phyloP scores from a whole-genome alignment of 2,888 invertebrate genomes.

The Cremastinae sp. region DNA sequence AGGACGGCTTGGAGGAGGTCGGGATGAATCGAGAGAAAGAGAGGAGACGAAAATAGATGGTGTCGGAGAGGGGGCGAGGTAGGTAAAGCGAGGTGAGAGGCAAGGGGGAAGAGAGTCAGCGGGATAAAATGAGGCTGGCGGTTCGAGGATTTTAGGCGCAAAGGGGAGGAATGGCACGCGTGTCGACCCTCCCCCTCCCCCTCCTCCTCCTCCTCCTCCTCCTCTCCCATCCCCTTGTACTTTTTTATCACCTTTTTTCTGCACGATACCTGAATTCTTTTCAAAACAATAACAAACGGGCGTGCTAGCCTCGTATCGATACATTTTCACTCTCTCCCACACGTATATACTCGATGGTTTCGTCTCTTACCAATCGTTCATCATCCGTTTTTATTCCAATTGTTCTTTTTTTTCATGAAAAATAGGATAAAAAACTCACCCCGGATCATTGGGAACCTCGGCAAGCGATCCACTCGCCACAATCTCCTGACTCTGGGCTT shows the following conservation, averaged over 20 bases:
- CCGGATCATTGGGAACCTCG: slow-evolving; percentile 97
- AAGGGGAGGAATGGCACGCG: slow-evolving; percentile 54
- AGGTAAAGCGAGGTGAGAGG: slow-evolving; percentile 60
- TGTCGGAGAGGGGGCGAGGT: slow-evolving; percentile 20
- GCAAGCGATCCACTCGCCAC: slow-evolving; percentile 89
- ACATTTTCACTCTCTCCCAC: not conserved
- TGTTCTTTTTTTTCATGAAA: slow-evolving; percentile 69
- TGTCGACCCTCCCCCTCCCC: slow-evolving; percentile 32
- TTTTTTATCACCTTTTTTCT: slow-evolving; percentile 15
- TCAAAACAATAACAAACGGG: slow-evolving; percentile 38
- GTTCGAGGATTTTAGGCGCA: slow-evolving; percentile 56
- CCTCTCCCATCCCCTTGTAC: slow-evolving; percentile 6
- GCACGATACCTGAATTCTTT: slow-evolving; percentile 26
- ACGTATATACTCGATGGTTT: not conserved
- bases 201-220: slow-evolving; percentile 8
- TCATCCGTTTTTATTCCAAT: not conserved
- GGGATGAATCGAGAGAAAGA: slow-evolving; percentile 14
- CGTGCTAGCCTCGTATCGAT: no score
- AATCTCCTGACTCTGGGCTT: slow-evolving; percentile 90
- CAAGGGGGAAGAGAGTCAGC: slow-evolving; percentile 63
- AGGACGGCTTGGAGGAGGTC: slow-evolving; percentile 43
- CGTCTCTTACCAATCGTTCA: not conserved
- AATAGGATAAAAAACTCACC: slow-evolving; percentile 83
- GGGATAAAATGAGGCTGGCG: slow-evolving; percentile 55
- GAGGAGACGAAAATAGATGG: slow-evolving; percentile 34